Percentiles rank a stretch among this genome's conserved stretches.
Evolutionary conservation across 1,140 invertebrate genomes (phyloP).

Genomic region (Zaprionus nigranus): DNA sequence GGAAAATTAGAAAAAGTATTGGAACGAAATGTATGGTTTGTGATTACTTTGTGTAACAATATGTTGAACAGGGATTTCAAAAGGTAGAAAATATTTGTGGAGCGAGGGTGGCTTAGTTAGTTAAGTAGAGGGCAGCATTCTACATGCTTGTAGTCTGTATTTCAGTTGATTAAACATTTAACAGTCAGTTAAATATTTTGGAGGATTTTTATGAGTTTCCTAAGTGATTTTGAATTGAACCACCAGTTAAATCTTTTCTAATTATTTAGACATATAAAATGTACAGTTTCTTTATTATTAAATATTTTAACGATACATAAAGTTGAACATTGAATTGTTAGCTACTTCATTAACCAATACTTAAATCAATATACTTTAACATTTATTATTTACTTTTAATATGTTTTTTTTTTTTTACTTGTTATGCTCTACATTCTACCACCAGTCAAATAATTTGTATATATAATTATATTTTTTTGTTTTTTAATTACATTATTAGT

Average conservation of each 20-base stretch:
- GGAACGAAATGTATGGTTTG: neutral
- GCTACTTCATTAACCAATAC: too few species aligned
- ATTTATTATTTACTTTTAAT: too few species aligned
- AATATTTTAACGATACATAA: neutral
- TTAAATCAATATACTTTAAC: too few species aligned
- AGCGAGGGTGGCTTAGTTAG: neutral
- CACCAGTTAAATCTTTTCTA: neutral
- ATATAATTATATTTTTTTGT: too few species aligned
- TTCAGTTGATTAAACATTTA: slow-evolving; percentile 1
- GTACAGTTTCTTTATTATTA: neutral
- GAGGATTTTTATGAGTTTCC: neutral
- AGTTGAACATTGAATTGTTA: neutral
- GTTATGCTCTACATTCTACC: too few species aligned
- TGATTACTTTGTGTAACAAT: neutral
- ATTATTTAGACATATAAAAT: too few species aligned
- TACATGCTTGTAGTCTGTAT: too few species aligned
- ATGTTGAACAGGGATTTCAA: neutral
- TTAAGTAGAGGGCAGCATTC: neutral
- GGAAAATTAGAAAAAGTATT: neutral
- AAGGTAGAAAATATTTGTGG: neutral
- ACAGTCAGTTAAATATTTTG: neutral
- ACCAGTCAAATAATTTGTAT: too few species aligned
- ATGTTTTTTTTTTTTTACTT: too few species aligned
- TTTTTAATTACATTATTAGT: too few species aligned
- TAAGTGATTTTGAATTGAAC: neutral